Percentiles rank a stretch among this genome's conserved stretches.
Evolutionary conservation across 2,113 vertebrate species (phyloP).

Genomic region (Hepsetus odoe): DNA sequence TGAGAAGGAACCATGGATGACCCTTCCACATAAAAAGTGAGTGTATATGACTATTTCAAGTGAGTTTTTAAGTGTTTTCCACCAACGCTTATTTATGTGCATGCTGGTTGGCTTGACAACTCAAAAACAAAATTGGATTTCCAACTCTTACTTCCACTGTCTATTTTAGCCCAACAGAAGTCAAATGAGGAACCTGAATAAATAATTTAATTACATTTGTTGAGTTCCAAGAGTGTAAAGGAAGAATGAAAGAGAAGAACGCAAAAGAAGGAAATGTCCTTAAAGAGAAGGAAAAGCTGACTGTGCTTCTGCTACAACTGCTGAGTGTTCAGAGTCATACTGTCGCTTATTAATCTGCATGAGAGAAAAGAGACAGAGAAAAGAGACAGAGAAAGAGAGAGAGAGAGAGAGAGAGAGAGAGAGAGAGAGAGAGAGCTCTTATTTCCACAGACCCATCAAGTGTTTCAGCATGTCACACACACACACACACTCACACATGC

Average conservation of each 20-base stretch:
- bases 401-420: neutral
- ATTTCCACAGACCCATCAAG: neutral
- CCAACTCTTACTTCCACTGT: neutral
- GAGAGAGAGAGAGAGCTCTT: neutral
- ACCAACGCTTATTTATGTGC: neutral
- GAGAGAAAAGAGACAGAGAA: neutral
- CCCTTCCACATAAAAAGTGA: neutral
- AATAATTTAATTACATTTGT: neutral
- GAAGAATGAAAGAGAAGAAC: constrained; percentile 8
- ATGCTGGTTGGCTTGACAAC: neutral
- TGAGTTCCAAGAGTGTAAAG: neutral
- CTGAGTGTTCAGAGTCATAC: neutral
- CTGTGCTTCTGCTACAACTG: constrained; percentile 1
- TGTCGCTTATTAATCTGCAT: constrained; percentile 1
- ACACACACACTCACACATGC: neutral
- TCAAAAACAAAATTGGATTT: neutral
- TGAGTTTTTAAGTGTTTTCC: neutral
- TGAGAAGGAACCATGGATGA: no score
- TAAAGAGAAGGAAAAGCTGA: neutral
- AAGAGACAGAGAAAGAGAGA: neutral
- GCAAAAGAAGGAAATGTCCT: neutral
- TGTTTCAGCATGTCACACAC: neutral
- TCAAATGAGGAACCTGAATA: constrained; percentile 15
- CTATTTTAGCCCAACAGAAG: constrained; percentile 5
- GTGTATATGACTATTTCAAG: no score